Percentiles rank a stretch among this genome's conserved stretches.
Conservation (phyloP, 2,888 invertebrate genomes). For the Hypsopygia costalis region DNA sequence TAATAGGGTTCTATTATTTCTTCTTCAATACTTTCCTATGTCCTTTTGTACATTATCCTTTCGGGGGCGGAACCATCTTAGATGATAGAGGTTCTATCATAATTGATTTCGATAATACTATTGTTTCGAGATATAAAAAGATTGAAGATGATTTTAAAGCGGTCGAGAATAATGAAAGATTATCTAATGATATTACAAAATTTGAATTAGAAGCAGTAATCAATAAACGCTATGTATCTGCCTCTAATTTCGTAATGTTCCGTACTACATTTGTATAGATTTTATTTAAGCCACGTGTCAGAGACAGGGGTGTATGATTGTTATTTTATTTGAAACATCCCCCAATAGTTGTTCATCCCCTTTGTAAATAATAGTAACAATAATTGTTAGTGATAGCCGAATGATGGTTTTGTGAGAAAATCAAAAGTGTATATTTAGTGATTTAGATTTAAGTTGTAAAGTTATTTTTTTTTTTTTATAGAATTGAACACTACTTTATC, state of each 20-base stretch:
- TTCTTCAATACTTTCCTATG: slow-evolving; percentile 21
- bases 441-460: too few relatives aligned
- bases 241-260: slow-evolving; percentile 14
- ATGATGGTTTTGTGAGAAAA: slow-evolving; percentile 16
- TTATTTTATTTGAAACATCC: slow-evolving; percentile 29
- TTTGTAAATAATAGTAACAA: slow-evolving; percentile 27
- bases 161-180: neutral
- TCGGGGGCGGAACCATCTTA: slow-evolving; percentile 26
- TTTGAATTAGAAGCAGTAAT: slow-evolving; percentile 5
- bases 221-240: slow-evolving; percentile 14
- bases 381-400: slow-evolving; percentile 13
- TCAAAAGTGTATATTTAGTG: too few relatives aligned
- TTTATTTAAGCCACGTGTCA: slow-evolving; percentile 34
- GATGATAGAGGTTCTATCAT: slow-evolving; percentile 18
- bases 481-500: too few relatives aligned
- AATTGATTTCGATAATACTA: slow-evolving; percentile 32
- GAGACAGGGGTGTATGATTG: slow-evolving; percentile 32
- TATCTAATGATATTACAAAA: neutral
- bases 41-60: slow-evolving; percentile 21
- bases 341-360: slow-evolving; percentile 21
- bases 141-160: slow-evolving; percentile 9
- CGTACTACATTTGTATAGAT: slow-evolving; percentile 24
- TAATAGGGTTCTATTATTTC: too few relatives aligned
- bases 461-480: too few relatives aligned
- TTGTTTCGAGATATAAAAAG: slow-evolving; percentile 24